Evolutionary conservation across 1,140 invertebrate genomes (phyloP).

Genomic region (Caenorhabditis remanei): DNA sequence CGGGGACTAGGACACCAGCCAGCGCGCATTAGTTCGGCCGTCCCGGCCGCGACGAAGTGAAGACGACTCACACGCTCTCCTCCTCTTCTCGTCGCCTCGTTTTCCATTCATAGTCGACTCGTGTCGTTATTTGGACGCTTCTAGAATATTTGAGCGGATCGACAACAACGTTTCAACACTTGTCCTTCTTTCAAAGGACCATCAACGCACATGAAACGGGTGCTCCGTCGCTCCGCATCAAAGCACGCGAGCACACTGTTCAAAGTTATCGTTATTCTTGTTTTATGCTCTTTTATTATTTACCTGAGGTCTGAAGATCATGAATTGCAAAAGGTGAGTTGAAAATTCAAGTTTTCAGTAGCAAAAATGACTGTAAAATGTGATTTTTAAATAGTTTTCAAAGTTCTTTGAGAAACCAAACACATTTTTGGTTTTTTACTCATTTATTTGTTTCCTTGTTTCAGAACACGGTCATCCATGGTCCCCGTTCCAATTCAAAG

Average conservation of each 20-base stretch:
- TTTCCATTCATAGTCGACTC: constrained; percentile 52
- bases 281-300: constrained; percentile 40
- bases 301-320: constrained; percentile 16
- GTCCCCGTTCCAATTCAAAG: background rate
- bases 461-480: constrained; percentile 9
- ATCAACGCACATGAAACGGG: constrained; percentile 45
- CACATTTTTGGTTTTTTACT: too few relatives aligned
- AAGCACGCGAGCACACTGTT: constrained; percentile 50
- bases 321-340: constrained; percentile 29
- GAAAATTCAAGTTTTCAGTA: background rate
- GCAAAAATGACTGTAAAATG: background rate
- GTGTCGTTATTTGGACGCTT: constrained; percentile 51
- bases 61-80: constrained; percentile 49
- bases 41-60: constrained; percentile 31
- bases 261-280: constrained; percentile 20
- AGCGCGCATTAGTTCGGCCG: constrained; percentile 31
- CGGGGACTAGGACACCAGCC: constrained; percentile 5
- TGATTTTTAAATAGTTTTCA: too few relatives aligned
- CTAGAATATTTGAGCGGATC: constrained; percentile 53
- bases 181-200: constrained; percentile 45
- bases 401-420: too few relatives aligned
- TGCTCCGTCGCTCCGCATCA: constrained; percentile 45
- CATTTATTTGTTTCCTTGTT: too few relatives aligned
- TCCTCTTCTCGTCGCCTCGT: constrained; percentile 36
- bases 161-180: constrained; percentile 43